Percentiles rank a stretch among this genome's conserved stretches.
Conservation (phyloP, 2,113 vertebrate genomes). For the Alectura lathami region DNA sequence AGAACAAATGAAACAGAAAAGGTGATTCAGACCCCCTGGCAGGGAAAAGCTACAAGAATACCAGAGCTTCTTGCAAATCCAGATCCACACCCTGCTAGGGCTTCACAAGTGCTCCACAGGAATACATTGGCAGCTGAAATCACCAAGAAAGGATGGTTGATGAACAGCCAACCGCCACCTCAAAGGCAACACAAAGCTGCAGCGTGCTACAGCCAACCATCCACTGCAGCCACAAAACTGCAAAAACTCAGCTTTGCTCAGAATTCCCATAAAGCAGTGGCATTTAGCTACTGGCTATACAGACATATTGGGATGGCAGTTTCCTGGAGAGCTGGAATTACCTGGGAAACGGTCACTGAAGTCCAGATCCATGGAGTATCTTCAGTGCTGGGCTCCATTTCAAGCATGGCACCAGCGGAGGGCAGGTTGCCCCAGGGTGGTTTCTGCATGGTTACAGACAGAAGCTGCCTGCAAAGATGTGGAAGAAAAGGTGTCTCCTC, state of each 20-base stretch:
- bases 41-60: neutral
- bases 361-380: neutral
- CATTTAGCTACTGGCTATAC: neutral
- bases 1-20: neutral
- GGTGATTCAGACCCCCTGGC: neutral
- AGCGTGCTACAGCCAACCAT: neutral
- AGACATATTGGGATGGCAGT: neutral
- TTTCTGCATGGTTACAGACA: neutral
- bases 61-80: neutral
- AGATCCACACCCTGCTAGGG: neutral
- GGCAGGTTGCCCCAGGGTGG: neutral
- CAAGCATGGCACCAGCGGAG: neutral
- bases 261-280: neutral
- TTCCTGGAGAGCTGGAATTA: neutral
- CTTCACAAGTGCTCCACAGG: accelerated
- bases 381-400: neutral
- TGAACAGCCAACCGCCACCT: neutral
- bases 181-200: neutral
- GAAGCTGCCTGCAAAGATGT: neutral
- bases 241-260: neutral
- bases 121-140: neutral
- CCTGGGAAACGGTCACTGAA: neutral
- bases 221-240: neutral
- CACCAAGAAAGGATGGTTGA: neutral
- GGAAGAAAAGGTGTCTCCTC: neutral